Evolutionary conservation across 2,113 vertebrate species (phyloP), one percentile per base, ranked within the genome.

Genomic region (Microtus ochrogaster): DNA sequence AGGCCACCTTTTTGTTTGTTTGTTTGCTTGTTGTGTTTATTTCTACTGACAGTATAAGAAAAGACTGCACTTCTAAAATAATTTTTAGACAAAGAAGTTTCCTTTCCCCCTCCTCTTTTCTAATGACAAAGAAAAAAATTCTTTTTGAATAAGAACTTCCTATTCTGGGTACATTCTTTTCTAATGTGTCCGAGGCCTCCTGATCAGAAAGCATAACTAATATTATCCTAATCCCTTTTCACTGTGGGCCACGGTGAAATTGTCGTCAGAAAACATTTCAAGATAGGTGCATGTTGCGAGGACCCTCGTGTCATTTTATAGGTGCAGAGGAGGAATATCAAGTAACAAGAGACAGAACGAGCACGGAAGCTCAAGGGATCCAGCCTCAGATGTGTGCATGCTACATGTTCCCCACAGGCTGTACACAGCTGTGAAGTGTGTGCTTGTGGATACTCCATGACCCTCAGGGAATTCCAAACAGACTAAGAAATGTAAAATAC

Each of bases 31-130:
- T 47, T 47, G 9, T 47, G 47, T 94, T 82, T 61, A 74, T 82
- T 95, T 92, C 86, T 19, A 89, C 47, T 92, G 86, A 92, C 73
- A 95, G 68, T 33, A 72, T 58, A 74, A 94, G 83, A 74, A 92
- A 91, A n/a, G 89, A 95, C 95, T 92, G 6, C 30, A 47, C 87
- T 96, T 96, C 94, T 91, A 97, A 94, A 87, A 83, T 79, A 92
- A 95, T 92, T 94, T 94, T 49, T 94, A 93, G 74, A 73, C 22
- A 85, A 93, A 88, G 28, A 65, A 26, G 14, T 49, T 24, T 74
- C 1, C 36, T 77, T 84, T 52, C 39, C 0, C 3, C 2, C 14
- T 44, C 1, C 6, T 6, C 14, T 44, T 85, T 88, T 73, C 72
- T 36, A 41, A 33, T 36, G 44, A 63, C 5, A 78, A 55, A 21